Base-by-base conservation (phyloP, 2,797 vertebrate genomes). In the Nothura maculosa region DNA sequence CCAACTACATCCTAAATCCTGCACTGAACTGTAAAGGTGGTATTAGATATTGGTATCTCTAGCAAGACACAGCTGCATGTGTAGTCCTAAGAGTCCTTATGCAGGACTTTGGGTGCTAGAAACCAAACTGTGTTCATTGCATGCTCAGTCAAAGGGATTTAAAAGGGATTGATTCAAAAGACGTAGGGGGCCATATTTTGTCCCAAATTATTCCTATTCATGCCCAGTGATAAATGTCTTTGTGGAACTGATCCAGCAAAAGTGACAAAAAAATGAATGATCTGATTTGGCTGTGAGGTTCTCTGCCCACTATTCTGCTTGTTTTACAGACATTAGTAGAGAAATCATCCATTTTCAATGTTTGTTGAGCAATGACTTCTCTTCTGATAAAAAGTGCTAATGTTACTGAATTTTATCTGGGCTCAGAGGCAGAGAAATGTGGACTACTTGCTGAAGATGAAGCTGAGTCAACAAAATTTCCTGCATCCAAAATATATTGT, bases 391-490 rank as follows among this genome's bases (percentile, higher is more conserved):
- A 66, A 90, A 72, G 11, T 63, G n/a, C 34, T 54, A 78, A 45
- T 61, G 84, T 30, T 54, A 64, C 18, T 86, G 63, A 9, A 64
- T 91, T 94, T 81, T 73, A 19, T 72, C 11, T 82, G 54, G 32
- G 42, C 30, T 73, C 21, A 38, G 47, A 67, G 19, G 67, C 72
- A 68, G 38, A n/a, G 32, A 92, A 87, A 83, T n/a, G 7, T 21
- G 40, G 61, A 76, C 28, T 72, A 87, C 14, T 85, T 93, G 62
- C 76, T 90, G 82, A 81, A 94, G 73, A 79, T 40, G 81, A 95
- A 83, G 61, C 45, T 79, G 61, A 90, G 87, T 91, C 89, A 87
- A 88, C 87, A 93, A 85, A 94, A 87, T 28, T 62, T 62, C 72
- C 45, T 74, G 42, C 61, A 85, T 81, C 48, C 50, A 48, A 92